Evolutionary conservation across 2,797 vertebrate species (phyloP).

Genomic region (Momotus momota): DNA sequence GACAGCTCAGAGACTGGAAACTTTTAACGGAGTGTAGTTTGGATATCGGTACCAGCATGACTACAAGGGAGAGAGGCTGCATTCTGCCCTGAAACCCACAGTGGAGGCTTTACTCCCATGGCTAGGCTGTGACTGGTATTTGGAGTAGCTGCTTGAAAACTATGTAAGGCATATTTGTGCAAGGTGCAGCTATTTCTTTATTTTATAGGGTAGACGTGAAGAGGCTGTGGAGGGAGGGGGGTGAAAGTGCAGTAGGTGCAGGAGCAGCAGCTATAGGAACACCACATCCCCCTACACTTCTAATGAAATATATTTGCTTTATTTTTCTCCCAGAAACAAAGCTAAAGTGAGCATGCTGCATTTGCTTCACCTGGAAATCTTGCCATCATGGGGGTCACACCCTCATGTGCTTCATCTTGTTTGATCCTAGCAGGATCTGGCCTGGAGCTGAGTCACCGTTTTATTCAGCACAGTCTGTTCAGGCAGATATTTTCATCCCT

Average conservation of each 20-base stretch:
- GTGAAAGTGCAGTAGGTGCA: not conserved
- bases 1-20: not conserved
- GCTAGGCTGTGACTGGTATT: not conserved
- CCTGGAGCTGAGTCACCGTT: not conserved
- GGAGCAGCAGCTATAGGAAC: not conserved
- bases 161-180: not conserved
- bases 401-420: not conserved
- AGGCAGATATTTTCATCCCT: not conserved
- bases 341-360: not conserved
- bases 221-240: fast-evolving
- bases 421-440: not conserved
- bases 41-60: not conserved
- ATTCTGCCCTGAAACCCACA: not conserved
- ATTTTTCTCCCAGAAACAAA: not conserved
- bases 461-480: not conserved
- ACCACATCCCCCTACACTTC: not conserved
- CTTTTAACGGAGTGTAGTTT: not conserved
- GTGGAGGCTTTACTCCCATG: not conserved
- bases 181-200: fast-evolving
- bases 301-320: not conserved
- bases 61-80: not conserved
- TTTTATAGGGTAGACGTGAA: not conserved
- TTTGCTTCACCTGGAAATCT: not conserved
- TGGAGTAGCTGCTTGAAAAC: not conserved
- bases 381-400: not conserved